A percentile compares a stretch with the other conserved stretches of the same genome.
Evolutionary conservation across 1,140 invertebrate species (phyloP).

Genomic region (Penaeus japonicus): DNA sequence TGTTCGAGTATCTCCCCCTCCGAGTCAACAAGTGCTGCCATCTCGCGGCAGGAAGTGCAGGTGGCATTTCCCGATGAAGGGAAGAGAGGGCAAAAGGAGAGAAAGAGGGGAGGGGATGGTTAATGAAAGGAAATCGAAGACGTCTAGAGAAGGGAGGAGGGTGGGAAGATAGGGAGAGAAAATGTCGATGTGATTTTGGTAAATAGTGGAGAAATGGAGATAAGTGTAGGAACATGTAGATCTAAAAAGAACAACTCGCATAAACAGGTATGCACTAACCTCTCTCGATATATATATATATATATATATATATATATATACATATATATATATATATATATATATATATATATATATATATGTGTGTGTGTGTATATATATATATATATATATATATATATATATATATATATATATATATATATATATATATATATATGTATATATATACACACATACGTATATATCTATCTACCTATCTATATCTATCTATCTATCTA

Average conservation of each 20-base stretch:
- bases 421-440: background rate
- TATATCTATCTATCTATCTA: background rate
- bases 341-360: constrained; percentile 1
- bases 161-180: too few species aligned
- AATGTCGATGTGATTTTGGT: too few species aligned
- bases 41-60: background rate
- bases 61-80: background rate
- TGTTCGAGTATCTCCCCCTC: too few species aligned
- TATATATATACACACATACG: background rate
- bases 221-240: too few species aligned
- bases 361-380: too few species aligned
- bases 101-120: background rate
- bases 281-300: background rate
- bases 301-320: background rate
- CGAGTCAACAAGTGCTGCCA: too few species aligned
- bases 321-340: background rate
- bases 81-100: background rate
- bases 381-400: too few species aligned
- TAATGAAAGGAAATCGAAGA: background rate
- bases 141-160: background rate
- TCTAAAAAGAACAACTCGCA: too few species aligned
- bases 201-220: too few species aligned
- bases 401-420: too few species aligned
- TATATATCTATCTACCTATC: background rate
- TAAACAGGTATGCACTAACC: too few species aligned